Evolutionary conservation across 37 sponge, comb jelly and placozoan species (phyloP), one percentile per base, ranked within the genome.

Genomic region (Hexactinellida sp.): DNA sequence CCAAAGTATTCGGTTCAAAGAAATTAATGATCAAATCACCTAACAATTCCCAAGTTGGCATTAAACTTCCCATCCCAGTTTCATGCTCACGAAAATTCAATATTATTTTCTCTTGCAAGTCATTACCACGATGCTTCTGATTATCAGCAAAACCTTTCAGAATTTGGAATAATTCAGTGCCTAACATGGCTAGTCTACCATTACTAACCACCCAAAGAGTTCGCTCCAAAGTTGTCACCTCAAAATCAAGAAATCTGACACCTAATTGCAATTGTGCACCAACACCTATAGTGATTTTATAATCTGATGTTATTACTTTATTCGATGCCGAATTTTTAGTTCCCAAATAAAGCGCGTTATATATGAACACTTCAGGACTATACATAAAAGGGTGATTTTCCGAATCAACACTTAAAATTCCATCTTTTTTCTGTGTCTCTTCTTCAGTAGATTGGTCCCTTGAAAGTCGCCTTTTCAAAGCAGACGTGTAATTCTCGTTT

Each of bases 61-160:
- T 21, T 7, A 63, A 7, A 63, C 13, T 3, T 3, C 5, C 5
- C 3, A 21, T 3, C 13, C 5, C 5, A 63, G 19, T 21, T 25
- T 63, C 76, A n/a, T 7, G 13, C 34, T 63, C 76, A 63, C 76
- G 76, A 23, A 63, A 63, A 63, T 63, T 63, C 76, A 63, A 63
- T 23, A 63, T 21, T 21, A 63, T 63, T 23, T 63, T 63, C 30
- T 63, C 76, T 3, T 28, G 5, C 3, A 63, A 23, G 25, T 63
- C 3, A 7, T 63, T 63, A 28, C 13, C 1, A 25, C 30, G 76
- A 7, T 63, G 19, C 19, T 25, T 25, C 3, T 25, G 76, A 7
- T 25, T 28, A 7, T 10, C 30, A 63, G 34, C 76, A 63, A 63
- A 63, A 21, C 30, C 34, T 10, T 25, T n/a, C 3, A 63, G 76